phyloP scores from a whole-genome alignment of 2,888 invertebrate species.

The Aspidiotus destructor region DNA sequence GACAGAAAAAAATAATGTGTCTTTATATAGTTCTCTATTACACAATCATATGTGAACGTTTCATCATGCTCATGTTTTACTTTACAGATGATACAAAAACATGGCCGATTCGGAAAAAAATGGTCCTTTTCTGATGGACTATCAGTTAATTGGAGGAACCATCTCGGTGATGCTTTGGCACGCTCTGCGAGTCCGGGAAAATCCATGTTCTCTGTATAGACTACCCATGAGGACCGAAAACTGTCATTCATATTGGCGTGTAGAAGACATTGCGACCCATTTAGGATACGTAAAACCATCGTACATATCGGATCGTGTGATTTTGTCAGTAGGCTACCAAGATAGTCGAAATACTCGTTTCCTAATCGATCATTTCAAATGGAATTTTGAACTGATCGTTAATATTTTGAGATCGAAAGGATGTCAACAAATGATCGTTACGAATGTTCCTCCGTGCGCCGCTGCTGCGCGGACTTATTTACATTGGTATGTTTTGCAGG shows the following conservation, averaged over 20 bases:
- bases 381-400: background rate
- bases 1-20: too few relatives aligned
- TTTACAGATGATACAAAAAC: too few relatives aligned
- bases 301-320: background rate
- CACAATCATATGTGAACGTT: too few relatives aligned
- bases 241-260: background rate
- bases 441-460: constrained; percentile 7
- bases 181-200: too few relatives aligned
- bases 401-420: background rate
- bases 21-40: too few relatives aligned
- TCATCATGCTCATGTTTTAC: too few relatives aligned
- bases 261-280: background rate
- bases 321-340: constrained; percentile 1
- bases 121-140: background rate
- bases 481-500: background rate
- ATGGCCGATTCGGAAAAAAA: background rate
- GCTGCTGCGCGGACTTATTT: background rate
- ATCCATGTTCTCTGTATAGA: background rate
- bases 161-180: background rate
- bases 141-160: background rate
- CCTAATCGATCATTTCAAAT: background rate
- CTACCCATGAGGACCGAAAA: background rate
- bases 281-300: background rate
- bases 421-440: background rate
- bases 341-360: background rate